A percentile compares a stretch with the other conserved stretches of the same genome.
Conservation (phyloP, 2,113 vertebrate species). For the Cyanoderma ruficeps region DNA sequence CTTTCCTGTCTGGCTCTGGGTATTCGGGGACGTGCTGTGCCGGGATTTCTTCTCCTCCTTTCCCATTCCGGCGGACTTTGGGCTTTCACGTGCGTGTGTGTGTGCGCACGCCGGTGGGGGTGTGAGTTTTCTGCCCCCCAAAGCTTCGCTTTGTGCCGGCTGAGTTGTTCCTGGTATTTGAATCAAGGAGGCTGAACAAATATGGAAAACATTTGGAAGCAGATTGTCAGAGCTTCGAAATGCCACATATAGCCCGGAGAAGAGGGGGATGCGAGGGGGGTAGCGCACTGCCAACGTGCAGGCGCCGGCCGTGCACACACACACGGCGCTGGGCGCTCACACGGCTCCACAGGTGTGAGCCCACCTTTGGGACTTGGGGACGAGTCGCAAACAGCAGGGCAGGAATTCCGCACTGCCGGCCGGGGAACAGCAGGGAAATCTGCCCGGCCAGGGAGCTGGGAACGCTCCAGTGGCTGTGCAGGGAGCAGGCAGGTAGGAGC, state of each 20-base stretch:
- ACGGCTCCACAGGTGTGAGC: fast-evolving
- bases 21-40: neutral
- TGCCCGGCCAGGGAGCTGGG: neutral
- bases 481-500: neutral
- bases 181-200: conserved; percentile 90
- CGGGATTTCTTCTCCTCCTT: conserved; percentile 54
- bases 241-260: conserved; percentile 85
- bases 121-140: neutral
- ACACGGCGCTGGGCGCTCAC: neutral
- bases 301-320: neutral
- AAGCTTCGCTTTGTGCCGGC: conserved; percentile 60
- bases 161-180: conserved; percentile 75
- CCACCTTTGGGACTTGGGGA: fast-evolving
- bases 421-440: neutral
- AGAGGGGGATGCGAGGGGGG: conserved; percentile 79
- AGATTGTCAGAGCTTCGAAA: conserved; percentile 75
- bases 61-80: conserved; percentile 52
- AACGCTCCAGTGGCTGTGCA: fast-evolving
- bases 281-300: conserved; percentile 80
- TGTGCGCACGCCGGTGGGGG: neutral
- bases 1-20: conserved; percentile 49
- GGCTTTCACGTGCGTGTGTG: neutral
- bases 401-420: neutral
- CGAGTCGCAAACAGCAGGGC: fast-evolving
- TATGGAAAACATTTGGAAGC: conserved; percentile 96